Percentiles rank a stretch among this genome's conserved stretches.
Evolutionary conservation across 2,113 vertebrate species (phyloP).

Genomic region (Pipa parva): DNA sequence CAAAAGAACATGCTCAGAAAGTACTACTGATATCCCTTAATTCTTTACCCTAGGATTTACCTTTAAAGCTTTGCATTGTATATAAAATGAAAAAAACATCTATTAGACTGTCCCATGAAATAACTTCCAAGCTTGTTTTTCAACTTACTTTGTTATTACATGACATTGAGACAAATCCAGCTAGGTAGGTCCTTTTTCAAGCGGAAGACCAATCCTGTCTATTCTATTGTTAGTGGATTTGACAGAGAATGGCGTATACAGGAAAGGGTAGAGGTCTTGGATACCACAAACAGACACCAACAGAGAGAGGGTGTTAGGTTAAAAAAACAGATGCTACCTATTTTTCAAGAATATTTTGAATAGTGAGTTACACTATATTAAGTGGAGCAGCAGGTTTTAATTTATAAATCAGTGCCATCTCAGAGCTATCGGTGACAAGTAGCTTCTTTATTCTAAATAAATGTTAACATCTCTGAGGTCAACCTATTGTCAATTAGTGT

Average conservation of each 20-base stretch:
- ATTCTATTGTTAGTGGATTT: constrained; percentile 38
- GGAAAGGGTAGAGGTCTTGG: constrained; percentile 27
- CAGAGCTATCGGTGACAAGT: no score
- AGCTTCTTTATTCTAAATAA: no score
- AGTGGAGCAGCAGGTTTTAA: no score
- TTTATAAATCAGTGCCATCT: no score
- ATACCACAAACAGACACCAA: constrained; percentile 38
- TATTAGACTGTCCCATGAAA: constrained; percentile 13
- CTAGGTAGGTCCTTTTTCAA: constrained; percentile 32
- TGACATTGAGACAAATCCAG: constrained; percentile 22
- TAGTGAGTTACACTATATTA: no score
- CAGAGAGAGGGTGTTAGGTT: not conserved
- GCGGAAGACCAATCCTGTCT: constrained; percentile 6
- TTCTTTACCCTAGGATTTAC: constrained; percentile 1
- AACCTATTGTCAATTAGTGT: no score
- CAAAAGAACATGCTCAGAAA: no score
- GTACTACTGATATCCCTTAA: no score
- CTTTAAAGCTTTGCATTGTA: constrained; percentile 11
- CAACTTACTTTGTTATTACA: constrained; percentile 24
- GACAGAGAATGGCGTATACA: constrained; percentile 24
- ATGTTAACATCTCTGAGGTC: no score
- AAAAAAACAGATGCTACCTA: no score
- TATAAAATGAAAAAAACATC: constrained; percentile 24
- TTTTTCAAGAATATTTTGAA: no score
- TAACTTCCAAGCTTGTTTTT: constrained; percentile 30